Evolutionary conservation across 2,113 vertebrate genomes (phyloP).

Genomic region (Phalacrocorax brasilianus): DNA sequence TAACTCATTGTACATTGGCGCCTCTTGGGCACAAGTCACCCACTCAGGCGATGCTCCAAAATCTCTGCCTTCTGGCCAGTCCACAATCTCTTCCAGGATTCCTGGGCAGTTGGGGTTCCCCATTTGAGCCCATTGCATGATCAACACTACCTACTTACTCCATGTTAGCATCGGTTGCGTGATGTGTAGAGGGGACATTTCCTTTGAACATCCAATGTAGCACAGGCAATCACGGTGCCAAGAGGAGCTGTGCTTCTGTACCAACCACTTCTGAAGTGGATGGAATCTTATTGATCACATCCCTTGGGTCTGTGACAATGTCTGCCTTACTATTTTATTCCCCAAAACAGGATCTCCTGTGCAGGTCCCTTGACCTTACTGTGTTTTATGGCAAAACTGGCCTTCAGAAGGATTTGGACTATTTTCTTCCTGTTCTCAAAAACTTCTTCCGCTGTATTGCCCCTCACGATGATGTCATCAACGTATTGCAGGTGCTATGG

Average conservation of each 20-base stretch:
- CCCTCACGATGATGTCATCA: background rate
- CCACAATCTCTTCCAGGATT: background rate
- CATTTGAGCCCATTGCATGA: background rate
- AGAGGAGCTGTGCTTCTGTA: background rate
- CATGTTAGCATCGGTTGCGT: background rate
- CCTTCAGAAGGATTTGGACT: too few relatives aligned
- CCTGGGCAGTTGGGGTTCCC: background rate
- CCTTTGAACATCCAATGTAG: background rate
- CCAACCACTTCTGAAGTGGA: background rate
- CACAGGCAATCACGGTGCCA: background rate
- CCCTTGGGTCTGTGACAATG: background rate
- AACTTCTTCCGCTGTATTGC: background rate
- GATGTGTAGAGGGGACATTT: background rate
- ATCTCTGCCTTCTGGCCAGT: background rate
- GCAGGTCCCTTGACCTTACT: background rate
- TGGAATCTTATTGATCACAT: background rate
- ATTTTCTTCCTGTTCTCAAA: too few relatives aligned
- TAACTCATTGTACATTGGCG: background rate
- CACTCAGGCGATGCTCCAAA: background rate
- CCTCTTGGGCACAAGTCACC: background rate
- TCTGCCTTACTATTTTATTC: background rate
- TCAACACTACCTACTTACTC: background rate
- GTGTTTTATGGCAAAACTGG: background rate
- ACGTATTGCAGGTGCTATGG: background rate
- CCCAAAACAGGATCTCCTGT: background rate